phyloP scores from a whole-genome alignment of 2,888 invertebrate species.

The Meliscaeva auricollis region DNA sequence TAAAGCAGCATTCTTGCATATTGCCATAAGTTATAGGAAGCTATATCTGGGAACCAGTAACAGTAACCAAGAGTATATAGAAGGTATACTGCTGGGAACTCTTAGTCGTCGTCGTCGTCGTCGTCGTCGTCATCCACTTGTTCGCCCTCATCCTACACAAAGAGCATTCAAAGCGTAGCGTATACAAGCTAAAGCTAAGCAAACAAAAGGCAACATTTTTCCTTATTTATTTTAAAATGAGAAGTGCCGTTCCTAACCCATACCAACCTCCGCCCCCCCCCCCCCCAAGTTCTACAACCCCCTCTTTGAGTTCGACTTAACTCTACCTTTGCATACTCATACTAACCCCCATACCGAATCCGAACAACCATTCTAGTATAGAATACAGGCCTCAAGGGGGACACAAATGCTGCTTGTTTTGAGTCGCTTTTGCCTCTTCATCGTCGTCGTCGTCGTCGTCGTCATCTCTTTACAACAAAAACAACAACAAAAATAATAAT shows the following conservation, averaged over 20 bases:
- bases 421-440: constrained; percentile 31
- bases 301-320: background rate
- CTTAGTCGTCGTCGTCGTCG: background rate
- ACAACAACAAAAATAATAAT: too few species aligned
- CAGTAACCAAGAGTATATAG: constrained; percentile 41
- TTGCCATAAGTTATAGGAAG: constrained; percentile 21
- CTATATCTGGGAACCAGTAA: constrained; percentile 23
- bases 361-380: constrained; percentile 12
- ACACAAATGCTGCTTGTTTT: constrained; percentile 55
- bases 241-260: constrained; percentile 35
- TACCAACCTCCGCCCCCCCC: background rate
- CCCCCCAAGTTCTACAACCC: background rate
- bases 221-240: constrained; percentile 59
- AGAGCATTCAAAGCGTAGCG: constrained; percentile 67
- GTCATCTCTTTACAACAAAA: too few species aligned
- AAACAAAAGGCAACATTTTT: constrained; percentile 69
- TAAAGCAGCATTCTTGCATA: background rate
- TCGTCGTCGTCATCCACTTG: constrained; percentile 36
- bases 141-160: constrained; percentile 54
- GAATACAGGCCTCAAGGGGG: constrained; percentile 54
- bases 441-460: constrained; percentile 17
- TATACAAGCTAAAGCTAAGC: constrained; percentile 49
- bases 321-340: constrained; percentile 17
- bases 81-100: too few species aligned
- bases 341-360: background rate